Evolutionary conservation across 2,888 invertebrate species (phyloP).

Genomic region (Lasius fuliginosus): DNA sequence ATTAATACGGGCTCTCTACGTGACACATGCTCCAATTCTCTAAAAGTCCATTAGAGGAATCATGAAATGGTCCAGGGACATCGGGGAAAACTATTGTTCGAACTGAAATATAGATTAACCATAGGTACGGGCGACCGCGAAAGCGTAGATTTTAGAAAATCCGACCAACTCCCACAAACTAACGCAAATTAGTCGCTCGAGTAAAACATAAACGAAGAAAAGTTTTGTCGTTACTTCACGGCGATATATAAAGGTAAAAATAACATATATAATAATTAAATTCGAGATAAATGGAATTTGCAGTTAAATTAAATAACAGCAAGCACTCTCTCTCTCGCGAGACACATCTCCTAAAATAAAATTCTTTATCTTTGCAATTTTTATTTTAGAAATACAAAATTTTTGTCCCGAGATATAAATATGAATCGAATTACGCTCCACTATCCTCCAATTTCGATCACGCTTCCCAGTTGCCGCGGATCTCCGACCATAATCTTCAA

Average conservation of each 20-base stretch:
- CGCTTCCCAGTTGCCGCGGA: not conserved
- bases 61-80: conserved; percentile 57
- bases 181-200: conserved; percentile 6
- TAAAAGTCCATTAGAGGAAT: conserved; percentile 79
- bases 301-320: not conserved
- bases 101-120: conserved; percentile 50
- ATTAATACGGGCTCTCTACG: conserved; percentile 76
- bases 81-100: conserved; percentile 60
- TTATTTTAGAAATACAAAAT: not conserved
- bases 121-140: conserved; percentile 6
- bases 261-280: not conserved
- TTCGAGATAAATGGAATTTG: not conserved
- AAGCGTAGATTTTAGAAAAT: conserved; percentile 16
- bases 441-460: not conserved
- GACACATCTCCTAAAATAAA: not conserved
- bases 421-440: not conserved
- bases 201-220: not conserved
- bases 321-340: not conserved
- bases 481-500: conserved; percentile 28
- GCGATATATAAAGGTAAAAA: not conserved
- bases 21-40: conserved; percentile 82
- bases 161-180: not conserved
- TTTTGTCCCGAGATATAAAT: not conserved
- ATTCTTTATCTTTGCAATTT: not conserved
- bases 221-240: not conserved